Conservation (phyloP, 2,797 vertebrate genomes). For the Poeciliopsis gracilis region DNA sequence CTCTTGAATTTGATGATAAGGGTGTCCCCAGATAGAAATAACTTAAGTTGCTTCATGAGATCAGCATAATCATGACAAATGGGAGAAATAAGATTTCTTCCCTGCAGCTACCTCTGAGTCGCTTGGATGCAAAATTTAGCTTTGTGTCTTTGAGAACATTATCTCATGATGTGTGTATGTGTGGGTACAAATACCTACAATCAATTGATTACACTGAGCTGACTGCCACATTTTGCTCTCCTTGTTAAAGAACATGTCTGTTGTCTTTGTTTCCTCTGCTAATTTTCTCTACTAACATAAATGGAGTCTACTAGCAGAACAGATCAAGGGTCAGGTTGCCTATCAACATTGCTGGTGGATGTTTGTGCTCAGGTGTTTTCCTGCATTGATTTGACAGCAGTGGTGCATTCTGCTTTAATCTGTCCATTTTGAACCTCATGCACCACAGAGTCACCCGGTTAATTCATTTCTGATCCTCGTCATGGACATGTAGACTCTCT, state of each 20-base stretch:
- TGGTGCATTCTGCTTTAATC: constrained; percentile 58
- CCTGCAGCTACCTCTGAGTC: constrained; percentile 1
- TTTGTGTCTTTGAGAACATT: neutral
- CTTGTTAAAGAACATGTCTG: constrained; percentile 20
- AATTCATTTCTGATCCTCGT: constrained; percentile 27
- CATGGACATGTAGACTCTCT: constrained; percentile 13
- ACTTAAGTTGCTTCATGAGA: neutral
- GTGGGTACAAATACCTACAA: constrained; percentile 9
- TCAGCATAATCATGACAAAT: neutral
- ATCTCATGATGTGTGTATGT: neutral
- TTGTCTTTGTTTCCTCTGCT: constrained; percentile 1
- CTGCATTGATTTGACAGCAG: constrained; percentile 51
- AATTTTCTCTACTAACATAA: constrained; percentile 25
- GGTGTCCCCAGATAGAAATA: neutral
- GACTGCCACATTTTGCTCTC: constrained; percentile 18
- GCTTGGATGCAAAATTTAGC: neutral
- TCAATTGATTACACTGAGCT: constrained; percentile 18
- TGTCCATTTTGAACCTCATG: constrained; percentile 57
- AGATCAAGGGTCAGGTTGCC: constrained; percentile 30
- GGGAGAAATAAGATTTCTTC: neutral
- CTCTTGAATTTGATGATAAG: neutral
- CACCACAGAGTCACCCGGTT: constrained; percentile 30
- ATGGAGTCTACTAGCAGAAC: constrained; percentile 29
- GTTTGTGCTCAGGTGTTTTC: constrained; percentile 13
- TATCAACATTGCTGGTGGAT: constrained; percentile 22